A percentile compares a stretch with the other conserved stretches of the same genome.
Evolutionary conservation across 2,888 invertebrate genomes (phyloP).

Genomic region (Tenthredo mesomela): DNA sequence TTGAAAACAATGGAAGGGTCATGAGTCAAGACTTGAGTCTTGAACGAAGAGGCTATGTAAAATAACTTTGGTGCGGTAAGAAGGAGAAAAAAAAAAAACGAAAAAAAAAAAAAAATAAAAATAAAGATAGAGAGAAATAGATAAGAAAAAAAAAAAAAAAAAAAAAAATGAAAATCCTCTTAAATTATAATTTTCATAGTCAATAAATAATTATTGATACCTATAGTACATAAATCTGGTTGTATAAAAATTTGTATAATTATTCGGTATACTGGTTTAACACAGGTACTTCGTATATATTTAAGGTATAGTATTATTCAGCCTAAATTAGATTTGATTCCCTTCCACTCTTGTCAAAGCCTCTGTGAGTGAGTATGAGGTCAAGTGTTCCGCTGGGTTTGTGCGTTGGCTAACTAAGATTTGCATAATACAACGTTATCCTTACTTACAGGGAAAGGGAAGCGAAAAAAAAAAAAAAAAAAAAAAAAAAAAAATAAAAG

Average conservation of each 20-base stretch:
- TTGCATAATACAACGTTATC: constrained; percentile 29
- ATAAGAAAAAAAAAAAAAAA: neutral
- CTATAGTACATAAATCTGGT: neutral
- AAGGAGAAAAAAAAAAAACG: neutral
- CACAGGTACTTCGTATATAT: neutral
- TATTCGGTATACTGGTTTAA: neutral
- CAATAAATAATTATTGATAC: no score
- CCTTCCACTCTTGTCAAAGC: constrained; percentile 30
- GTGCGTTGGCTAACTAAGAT: constrained; percentile 34
- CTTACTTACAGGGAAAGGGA: neutral
- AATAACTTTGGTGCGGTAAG: constrained; percentile 12
- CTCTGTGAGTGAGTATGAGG: neutral
- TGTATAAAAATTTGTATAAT: constrained; percentile 6
- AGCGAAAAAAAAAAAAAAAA: no score
- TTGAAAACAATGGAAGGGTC: constrained; percentile 29
- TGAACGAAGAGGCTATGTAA: constrained; percentile 7
- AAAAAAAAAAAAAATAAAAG: no score
- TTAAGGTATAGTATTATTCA: constrained; percentile 8
- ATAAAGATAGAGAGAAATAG: neutral
- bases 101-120: neutral
- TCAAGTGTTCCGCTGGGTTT: neutral
- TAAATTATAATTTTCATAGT: no score
- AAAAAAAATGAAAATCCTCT: neutral
- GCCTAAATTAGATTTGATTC: constrained; percentile 31
- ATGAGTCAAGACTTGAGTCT: constrained; percentile 27